A percentile compares a stretch with the other conserved stretches of the same genome.
Conservation (phyloP, 2,888 invertebrate genomes). For the Eupithecia tripunctaria region DNA sequence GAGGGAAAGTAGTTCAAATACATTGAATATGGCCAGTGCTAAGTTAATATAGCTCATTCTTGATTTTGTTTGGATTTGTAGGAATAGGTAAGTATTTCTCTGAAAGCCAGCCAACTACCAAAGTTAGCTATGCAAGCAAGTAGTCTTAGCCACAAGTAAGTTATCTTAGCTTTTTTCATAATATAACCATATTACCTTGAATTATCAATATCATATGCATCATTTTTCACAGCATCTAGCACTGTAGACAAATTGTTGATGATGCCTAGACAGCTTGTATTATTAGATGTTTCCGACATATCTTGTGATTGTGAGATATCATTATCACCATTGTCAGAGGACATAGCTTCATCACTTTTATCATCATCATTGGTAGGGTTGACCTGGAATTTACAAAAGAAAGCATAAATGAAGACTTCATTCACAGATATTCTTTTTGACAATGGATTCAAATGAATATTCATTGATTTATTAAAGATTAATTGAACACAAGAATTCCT, state of each 20-base stretch:
- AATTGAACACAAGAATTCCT: too few relatives aligned
- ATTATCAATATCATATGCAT: conserved; percentile 37
- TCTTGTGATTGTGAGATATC: conserved; percentile 17
- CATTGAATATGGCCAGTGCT: too few relatives aligned
- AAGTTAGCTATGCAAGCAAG: not conserved
- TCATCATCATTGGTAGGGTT: conserved; percentile 41
- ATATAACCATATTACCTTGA: conserved; percentile 3
- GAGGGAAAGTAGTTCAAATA: too few relatives aligned
- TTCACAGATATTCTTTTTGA: not conserved
- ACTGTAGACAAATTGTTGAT: conserved; percentile 64
- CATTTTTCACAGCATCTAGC: conserved; percentile 69
- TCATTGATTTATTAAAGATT: too few relatives aligned
- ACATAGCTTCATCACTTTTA: conserved; percentile 50
- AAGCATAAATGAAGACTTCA: not conserved
- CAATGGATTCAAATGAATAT: not conserved
- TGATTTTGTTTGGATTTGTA: too few relatives aligned
- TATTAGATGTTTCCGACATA: not conserved
- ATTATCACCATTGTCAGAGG: conserved; percentile 28
- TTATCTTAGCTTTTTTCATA: not conserved
- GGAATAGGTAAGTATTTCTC: too few relatives aligned
- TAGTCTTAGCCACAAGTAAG: not conserved
- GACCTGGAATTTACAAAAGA: conserved; percentile 46
- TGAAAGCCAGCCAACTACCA: too few relatives aligned
- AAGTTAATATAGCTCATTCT: too few relatives aligned
- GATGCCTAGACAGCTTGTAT: conserved; percentile 56